phyloP scores from a whole-genome alignment of 2,797 vertebrate genomes.

The Helicolenus hilgendorfi region DNA sequence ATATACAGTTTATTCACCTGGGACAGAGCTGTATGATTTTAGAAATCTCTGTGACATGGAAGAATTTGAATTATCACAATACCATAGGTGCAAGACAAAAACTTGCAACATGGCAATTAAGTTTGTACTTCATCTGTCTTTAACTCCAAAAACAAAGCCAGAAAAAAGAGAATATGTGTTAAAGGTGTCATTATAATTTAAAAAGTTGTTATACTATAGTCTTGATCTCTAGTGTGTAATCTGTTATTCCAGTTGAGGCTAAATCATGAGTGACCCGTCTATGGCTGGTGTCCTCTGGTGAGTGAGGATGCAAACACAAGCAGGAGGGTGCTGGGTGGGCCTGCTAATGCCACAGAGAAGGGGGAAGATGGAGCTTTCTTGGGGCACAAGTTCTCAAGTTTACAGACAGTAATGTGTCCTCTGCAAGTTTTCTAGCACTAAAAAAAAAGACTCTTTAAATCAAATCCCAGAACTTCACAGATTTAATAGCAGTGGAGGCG shows the following conservation, averaged over 20 bases:
- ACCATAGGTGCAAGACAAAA: neutral
- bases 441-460: slow-evolving; percentile 21
- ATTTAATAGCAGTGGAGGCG: slow-evolving; percentile 22
- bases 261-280: slow-evolving; percentile 3
- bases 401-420: slow-evolving; percentile 44
- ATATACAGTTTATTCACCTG: slow-evolving; percentile 13
- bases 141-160: neutral
- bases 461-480: slow-evolving; percentile 23
- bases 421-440: slow-evolving; percentile 34
- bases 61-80: neutral
- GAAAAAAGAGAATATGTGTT: neutral
- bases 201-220: neutral
- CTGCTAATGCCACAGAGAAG: neutral
- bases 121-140: slow-evolving; percentile 19
- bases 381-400: slow-evolving; percentile 35
- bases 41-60: neutral
- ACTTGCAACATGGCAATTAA: neutral
- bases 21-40: slow-evolving; percentile 16
- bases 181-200: neutral
- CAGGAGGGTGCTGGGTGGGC: neutral
- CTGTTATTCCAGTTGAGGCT: neutral
- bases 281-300: slow-evolving; percentile 13
- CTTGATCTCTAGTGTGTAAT: neutral
- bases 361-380: slow-evolving; percentile 6
- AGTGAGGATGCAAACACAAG: slow-evolving; percentile 47